Conservation (phyloP, 2,888 invertebrate species). For the Lasioglossum zephyrum region DNA sequence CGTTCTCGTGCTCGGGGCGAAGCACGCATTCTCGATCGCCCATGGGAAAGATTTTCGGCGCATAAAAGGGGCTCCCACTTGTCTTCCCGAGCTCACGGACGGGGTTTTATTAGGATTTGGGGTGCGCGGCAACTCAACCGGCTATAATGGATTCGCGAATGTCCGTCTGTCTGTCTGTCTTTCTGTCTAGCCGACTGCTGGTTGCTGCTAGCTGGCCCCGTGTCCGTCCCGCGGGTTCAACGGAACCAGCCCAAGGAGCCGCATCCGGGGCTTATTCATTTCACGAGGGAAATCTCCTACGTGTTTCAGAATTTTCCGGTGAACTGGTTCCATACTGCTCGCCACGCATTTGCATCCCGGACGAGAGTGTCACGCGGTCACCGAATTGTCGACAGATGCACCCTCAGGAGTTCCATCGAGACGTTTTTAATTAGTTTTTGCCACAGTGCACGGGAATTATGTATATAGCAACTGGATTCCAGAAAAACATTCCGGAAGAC, state of each 20-base stretch:
- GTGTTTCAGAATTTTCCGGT: slow-evolving; percentile 37
- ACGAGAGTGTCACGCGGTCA: background rate
- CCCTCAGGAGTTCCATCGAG: background rate
- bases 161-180: slow-evolving; percentile 56
- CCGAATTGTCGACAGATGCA: background rate
- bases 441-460: too few relatives aligned
- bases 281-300: slow-evolving; percentile 30
- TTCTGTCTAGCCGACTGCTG: background rate
- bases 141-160: slow-evolving; percentile 74
- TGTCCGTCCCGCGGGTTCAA: slow-evolving; percentile 62
- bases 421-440: background rate
- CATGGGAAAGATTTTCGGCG: slow-evolving; percentile 77
- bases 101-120: slow-evolving; percentile 72
- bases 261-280: slow-evolving; percentile 25
- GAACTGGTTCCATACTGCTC: slow-evolving; percentile 28
- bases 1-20: slow-evolving; percentile 41
- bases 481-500: too few relatives aligned
- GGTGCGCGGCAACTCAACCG: slow-evolving; percentile 68
- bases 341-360: slow-evolving; percentile 13
- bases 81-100: slow-evolving; percentile 52
- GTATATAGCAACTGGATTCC: too few relatives aligned
- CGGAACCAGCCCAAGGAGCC: slow-evolving; percentile 52
- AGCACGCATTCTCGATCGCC: slow-evolving; percentile 68
- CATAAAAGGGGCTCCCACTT: slow-evolving; percentile 67
- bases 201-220: slow-evolving; percentile 52